phyloP scores from a whole-genome alignment of 2,797 vertebrate species.

The Acipenser transmontanus region DNA sequence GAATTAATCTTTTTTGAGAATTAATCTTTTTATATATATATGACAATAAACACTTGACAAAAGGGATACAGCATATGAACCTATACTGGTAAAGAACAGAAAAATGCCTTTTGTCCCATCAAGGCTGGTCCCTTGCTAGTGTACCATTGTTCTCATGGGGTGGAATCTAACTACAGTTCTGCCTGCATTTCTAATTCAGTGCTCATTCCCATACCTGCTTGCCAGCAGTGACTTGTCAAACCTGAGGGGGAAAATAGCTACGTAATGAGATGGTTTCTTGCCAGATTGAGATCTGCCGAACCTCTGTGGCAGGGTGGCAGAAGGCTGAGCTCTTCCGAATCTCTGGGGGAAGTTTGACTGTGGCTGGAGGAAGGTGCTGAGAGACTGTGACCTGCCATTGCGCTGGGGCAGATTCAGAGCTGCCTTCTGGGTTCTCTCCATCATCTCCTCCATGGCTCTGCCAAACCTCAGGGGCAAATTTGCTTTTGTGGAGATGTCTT shows the following conservation, averaged over 20 bases:
- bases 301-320: constrained; percentile 30
- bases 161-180: too few relatives aligned
- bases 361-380: constrained; percentile 30
- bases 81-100: too few relatives aligned
- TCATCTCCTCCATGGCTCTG: constrained; percentile 36
- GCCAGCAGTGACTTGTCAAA: background rate
- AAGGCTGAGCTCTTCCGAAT: constrained; percentile 14
- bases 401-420: constrained; percentile 39
- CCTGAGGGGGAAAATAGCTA: background rate
- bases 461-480: constrained; percentile 55
- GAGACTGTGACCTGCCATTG: constrained; percentile 39
- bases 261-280: background rate
- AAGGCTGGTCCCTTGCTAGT: too few relatives aligned
- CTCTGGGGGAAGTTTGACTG: constrained; percentile 33
- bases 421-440: constrained; percentile 18
- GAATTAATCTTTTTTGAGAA: too few relatives aligned
- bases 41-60: too few relatives aligned
- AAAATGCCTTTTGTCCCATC: too few relatives aligned
- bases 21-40: too few relatives aligned
- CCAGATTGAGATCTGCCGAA: constrained; percentile 34
- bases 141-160: too few relatives aligned
- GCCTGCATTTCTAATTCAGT: background rate
- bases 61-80: too few relatives aligned
- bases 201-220: background rate
- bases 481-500: constrained; percentile 3